A percentile compares a stretch with the other conserved stretches of the same genome.
Evolutionary conservation across 2,797 vertebrate species (phyloP).

Genomic region (Clamator glandarius): DNA sequence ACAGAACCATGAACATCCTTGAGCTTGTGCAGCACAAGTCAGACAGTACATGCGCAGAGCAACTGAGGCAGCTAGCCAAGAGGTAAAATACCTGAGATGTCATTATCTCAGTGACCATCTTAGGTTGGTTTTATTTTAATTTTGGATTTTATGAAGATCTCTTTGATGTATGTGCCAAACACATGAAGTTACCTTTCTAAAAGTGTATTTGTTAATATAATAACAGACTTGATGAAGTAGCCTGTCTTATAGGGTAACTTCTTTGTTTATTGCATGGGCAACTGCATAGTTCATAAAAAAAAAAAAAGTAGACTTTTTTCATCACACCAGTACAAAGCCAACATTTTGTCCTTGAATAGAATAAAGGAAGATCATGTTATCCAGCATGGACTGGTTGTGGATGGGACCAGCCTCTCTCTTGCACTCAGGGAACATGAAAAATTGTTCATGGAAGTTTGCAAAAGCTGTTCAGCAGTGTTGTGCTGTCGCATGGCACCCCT

Average conservation of each 20-base stretch:
- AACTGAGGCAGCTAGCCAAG: slow-evolving; percentile 87
- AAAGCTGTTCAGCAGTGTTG: slow-evolving; percentile 93
- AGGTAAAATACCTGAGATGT: slow-evolving; percentile 76
- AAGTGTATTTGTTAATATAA: neutral
- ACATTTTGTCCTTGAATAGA: slow-evolving; percentile 72
- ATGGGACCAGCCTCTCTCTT: slow-evolving; percentile 95
- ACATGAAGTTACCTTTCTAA: neutral
- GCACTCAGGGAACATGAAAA: slow-evolving; percentile 96
- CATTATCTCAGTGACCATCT: neutral
- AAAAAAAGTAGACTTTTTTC: neutral
- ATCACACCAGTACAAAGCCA: neutral
- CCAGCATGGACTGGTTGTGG: slow-evolving; percentile 95
- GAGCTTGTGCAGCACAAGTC: slow-evolving; percentile 93
- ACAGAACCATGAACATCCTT: slow-evolving; percentile 95
- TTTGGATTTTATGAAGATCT: neutral
- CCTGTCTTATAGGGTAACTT: neutral
- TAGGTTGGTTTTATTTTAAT: neutral
- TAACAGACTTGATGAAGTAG: neutral
- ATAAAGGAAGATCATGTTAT: slow-evolving; percentile 96
- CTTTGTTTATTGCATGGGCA: neutral
- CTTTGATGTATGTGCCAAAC: neutral
- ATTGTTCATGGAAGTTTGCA: slow-evolving; percentile 97
- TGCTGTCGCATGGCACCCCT: slow-evolving; percentile 98
- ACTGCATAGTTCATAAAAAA: neutral
- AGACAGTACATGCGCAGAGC: slow-evolving; percentile 91